A percentile compares a stretch with the other conserved stretches of the same genome.
Evolutionary conservation across 2,113 vertebrate genomes (phyloP).

Genomic region (Clarias macrocephalus): DNA sequence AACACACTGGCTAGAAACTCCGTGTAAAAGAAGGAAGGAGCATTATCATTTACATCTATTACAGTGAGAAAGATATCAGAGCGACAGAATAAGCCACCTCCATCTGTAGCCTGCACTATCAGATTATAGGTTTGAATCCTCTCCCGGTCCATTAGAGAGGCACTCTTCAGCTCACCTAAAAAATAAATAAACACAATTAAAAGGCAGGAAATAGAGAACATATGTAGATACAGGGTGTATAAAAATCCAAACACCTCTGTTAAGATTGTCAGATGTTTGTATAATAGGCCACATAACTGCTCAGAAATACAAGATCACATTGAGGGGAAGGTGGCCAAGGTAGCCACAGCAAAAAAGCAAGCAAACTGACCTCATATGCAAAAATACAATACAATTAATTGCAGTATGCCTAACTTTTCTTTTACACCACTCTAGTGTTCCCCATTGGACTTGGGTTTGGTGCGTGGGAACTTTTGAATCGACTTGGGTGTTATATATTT

Average conservation of each 20-base stretch:
- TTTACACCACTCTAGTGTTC: no score
- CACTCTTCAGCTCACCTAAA: slow-evolving; percentile 88
- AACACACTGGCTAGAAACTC: slow-evolving; percentile 84
- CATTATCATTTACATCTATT: slow-evolving; percentile 93
- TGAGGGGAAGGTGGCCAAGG: no score
- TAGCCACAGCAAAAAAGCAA: no score
- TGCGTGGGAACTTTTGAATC: no score
- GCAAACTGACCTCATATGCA: no score
- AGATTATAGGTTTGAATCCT: slow-evolving; percentile 81
- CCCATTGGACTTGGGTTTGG: no score
- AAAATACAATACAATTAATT: no score
- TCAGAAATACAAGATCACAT: no score
- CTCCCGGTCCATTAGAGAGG: slow-evolving; percentile 84
- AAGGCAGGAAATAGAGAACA: background rate
- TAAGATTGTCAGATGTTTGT: background rate
- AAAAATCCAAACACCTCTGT: background rate
- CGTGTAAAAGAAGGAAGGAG: slow-evolving; percentile 82
- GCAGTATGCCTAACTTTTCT: no score
- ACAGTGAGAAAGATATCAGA: slow-evolving; percentile 82
- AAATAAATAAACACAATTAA: background rate
- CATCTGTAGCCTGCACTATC: slow-evolving; percentile 88
- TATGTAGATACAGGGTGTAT: background rate
- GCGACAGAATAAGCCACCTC: slow-evolving; percentile 92
- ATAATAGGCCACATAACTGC: background rate
- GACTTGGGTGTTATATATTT: no score